These are phyloP conservation scores for Phrynocephalus guinanensis DNA, from an alignment of 2,797 vertebrate genomes.

Conservation along the genomic window DNA sequence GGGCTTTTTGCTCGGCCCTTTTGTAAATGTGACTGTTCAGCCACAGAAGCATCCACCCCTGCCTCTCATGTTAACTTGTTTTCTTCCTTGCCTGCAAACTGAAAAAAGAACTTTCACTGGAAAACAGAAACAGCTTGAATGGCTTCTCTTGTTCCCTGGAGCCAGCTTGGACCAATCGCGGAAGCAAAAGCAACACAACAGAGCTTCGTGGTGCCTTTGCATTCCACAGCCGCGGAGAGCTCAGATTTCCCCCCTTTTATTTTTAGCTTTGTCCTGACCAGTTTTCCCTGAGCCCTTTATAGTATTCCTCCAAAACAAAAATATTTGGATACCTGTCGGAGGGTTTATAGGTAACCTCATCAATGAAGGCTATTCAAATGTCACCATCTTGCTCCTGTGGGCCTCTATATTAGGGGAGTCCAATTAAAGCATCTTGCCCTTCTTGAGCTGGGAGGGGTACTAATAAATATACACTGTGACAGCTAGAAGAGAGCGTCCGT, in stretches of 20 bases:
- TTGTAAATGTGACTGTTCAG: slow-evolving; percentile 51
- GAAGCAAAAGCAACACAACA: slow-evolving; percentile 62
- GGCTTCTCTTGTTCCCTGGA: slow-evolving; percentile 71
- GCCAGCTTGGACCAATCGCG: slow-evolving; percentile 45
- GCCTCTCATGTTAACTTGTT: slow-evolving; percentile 72
- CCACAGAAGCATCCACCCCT: slow-evolving; percentile 68
- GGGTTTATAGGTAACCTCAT: slow-evolving; percentile 55
- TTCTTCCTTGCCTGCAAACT: slow-evolving; percentile 64
- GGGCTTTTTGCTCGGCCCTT: slow-evolving; percentile 45
- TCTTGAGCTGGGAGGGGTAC: background rate
- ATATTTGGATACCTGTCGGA: slow-evolving; percentile 64
- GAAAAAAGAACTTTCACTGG: background rate
- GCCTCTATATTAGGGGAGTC: background rate
- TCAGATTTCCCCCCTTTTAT: slow-evolving; percentile 55
- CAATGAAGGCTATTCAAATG: slow-evolving; percentile 46
- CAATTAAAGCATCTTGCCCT: slow-evolving; percentile 36
- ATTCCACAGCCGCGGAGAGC: slow-evolving; percentile 54
- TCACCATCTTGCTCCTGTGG: slow-evolving; percentile 37
- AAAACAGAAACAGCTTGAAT: slow-evolving; percentile 63
- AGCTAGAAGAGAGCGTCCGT: background rate
- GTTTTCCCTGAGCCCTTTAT: slow-evolving; percentile 53
- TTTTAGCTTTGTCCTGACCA: slow-evolving; percentile 57
- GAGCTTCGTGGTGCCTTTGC: slow-evolving; percentile 58
- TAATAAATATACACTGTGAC: background rate
- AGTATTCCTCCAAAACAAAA: slow-evolving; percentile 59